phyloP scores from a whole-genome alignment of 92 coral and sea anemone species.

The Phenganax stokvisi region DNA sequence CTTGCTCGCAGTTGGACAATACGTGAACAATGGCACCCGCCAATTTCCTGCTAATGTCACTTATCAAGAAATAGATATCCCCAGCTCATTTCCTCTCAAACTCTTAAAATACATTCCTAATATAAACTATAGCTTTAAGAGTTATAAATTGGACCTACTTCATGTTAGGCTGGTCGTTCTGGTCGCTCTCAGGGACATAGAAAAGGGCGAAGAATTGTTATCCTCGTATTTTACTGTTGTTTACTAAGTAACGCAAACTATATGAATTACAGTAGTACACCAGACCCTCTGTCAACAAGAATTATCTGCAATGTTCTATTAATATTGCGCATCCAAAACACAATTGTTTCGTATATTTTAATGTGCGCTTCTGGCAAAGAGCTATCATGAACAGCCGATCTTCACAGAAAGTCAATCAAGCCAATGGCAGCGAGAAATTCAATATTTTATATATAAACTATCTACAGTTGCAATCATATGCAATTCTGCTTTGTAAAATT shows the following conservation, averaged over 20 bases:
- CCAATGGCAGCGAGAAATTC: no score
- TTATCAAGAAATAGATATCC: slow-evolving; percentile 82
- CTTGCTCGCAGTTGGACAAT: slow-evolving; percentile 87
- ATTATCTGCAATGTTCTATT: slow-evolving; percentile 73
- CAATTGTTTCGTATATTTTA: no score
- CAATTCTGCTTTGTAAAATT: no score
- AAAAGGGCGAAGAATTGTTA: slow-evolving; percentile 71
- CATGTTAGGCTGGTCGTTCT: slow-evolving; percentile 74
- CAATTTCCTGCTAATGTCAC: slow-evolving; percentile 71
- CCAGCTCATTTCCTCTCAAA: slow-evolving; percentile 48
- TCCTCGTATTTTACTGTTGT: slow-evolving; percentile 96
- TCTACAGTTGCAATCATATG: no score
- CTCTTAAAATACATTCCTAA: slow-evolving; percentile 78
- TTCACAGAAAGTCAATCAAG: no score
- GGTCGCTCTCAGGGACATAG: slow-evolving; percentile 62
- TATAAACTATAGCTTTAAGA: slow-evolving; percentile 79
- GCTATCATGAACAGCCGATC: no score
- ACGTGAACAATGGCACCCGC: slow-evolving; percentile 74
- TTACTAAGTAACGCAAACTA: slow-evolving; percentile 46
- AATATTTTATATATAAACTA: no score
- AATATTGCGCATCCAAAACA: slow-evolving; percentile 24
- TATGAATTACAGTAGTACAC: no score
- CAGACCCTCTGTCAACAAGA: slow-evolving; percentile 45
- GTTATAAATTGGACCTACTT: slow-evolving; percentile 51
- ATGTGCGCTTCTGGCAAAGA: no score